Evolutionary conservation across 2,888 invertebrate species (phyloP).

Genomic region (Resseliella maxima): DNA sequence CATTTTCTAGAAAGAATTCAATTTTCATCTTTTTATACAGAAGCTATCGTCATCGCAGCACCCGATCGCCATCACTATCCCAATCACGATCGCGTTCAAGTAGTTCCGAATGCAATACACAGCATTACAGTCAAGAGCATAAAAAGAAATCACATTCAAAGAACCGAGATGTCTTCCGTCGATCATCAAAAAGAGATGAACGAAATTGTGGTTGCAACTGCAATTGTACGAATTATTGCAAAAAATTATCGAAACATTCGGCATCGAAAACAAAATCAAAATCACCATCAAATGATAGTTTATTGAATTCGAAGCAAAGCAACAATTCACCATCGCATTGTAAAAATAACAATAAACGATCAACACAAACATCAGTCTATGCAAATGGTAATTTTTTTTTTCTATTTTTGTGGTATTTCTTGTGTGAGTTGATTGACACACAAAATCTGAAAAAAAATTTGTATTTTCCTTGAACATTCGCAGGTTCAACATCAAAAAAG

Average conservation of each 20-base stretch:
- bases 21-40: background rate
- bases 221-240: background rate
- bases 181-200: constrained; percentile 35
- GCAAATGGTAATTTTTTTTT: background rate
- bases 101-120: background rate
- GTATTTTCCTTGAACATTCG: background rate
- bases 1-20: background rate
- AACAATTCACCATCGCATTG: background rate
- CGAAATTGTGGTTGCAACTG: background rate
- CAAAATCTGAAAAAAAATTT: background rate
- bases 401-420: background rate
- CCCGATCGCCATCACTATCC: background rate
- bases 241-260: constrained; percentile 32
- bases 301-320: constrained; percentile 18
- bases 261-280: background rate
- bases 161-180: constrained; percentile 39
- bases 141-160: constrained; percentile 44
- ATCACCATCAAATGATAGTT: constrained; percentile 39
- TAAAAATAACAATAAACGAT: background rate
- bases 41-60: background rate
- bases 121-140: background rate
- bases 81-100: background rate
- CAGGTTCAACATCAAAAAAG: constrained; percentile 25
- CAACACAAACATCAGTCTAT: background rate
- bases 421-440: no score